Conservation (phyloP, 2,113 vertebrate species). For the Ancistrus triradiatus region DNA sequence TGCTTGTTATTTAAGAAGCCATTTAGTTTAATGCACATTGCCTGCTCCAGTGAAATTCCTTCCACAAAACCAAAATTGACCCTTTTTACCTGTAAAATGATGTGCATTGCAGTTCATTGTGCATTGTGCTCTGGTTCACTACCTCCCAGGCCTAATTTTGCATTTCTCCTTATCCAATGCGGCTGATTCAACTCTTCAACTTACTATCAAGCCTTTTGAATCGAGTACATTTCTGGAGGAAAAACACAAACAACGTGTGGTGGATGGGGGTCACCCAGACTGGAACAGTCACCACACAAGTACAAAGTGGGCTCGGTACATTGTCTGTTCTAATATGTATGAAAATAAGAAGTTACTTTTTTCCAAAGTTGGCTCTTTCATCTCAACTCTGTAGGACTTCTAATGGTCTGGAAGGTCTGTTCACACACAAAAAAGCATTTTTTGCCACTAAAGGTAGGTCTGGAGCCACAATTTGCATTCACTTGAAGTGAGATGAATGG, state of each 20-base stretch:
- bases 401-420: no score
- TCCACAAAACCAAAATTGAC: not conserved
- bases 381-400: no score
- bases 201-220: not conserved
- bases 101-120: not conserved
- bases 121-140: not conserved
- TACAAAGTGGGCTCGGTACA: no score
- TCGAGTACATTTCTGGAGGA: not conserved
- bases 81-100: not conserved
- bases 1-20: no score
- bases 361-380: no score
- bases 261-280: not conserved
- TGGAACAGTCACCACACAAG: not conserved
- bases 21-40: no score
- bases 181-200: not conserved
- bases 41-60: no score
- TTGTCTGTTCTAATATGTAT: no score
- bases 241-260: not conserved
- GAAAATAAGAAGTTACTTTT: no score
- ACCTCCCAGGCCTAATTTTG: not conserved
- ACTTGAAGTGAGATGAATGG: no score
- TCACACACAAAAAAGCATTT: not conserved
- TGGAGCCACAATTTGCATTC: no score
- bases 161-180: not conserved
- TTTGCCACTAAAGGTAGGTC: constrained; percentile 29